Conservation (phyloP, 2,888 invertebrate genomes). For the Plebejus melissa region DNA sequence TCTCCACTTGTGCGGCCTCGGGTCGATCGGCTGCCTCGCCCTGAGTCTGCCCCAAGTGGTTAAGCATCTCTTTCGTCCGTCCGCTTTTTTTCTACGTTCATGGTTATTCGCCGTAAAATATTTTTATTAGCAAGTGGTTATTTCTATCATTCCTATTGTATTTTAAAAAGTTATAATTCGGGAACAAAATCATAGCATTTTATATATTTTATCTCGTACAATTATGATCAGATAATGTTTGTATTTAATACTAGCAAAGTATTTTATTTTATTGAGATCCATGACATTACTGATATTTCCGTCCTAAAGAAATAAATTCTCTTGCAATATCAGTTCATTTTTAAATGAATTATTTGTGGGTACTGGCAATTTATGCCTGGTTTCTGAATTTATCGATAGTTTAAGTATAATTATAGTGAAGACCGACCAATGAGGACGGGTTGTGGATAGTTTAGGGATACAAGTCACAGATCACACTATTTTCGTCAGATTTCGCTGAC, state of each 20-base stretch:
- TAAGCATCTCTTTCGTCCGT: too few species aligned
- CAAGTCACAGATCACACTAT: too few species aligned
- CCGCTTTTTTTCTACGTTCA: too few species aligned
- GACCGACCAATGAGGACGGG: too few species aligned
- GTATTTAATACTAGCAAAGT: not conserved
- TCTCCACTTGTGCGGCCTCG: too few species aligned
- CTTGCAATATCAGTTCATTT: not conserved
- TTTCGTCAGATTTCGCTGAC: too few species aligned
- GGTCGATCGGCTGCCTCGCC: too few species aligned
- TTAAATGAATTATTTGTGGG: not conserved
- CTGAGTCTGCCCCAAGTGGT: too few species aligned
- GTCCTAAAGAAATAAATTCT: not conserved
- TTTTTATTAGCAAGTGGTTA: too few species aligned
- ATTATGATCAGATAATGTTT: not conserved
- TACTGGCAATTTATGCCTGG: not conserved
- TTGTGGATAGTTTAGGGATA: too few species aligned
- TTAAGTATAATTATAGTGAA: too few species aligned
- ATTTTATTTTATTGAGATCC: not conserved
- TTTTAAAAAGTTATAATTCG: not conserved
- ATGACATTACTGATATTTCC: conserved; percentile 3
- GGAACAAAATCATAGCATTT: conserved; percentile 4
- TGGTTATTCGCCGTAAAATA: too few species aligned
- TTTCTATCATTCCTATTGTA: conserved; percentile 11
- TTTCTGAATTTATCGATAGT: not conserved
- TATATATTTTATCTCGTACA: not conserved